Percentiles rank a stretch among this genome's conserved stretches.
phyloP scores from a whole-genome alignment of 2,797 vertebrate species.

The Numenius phaeopus region DNA sequence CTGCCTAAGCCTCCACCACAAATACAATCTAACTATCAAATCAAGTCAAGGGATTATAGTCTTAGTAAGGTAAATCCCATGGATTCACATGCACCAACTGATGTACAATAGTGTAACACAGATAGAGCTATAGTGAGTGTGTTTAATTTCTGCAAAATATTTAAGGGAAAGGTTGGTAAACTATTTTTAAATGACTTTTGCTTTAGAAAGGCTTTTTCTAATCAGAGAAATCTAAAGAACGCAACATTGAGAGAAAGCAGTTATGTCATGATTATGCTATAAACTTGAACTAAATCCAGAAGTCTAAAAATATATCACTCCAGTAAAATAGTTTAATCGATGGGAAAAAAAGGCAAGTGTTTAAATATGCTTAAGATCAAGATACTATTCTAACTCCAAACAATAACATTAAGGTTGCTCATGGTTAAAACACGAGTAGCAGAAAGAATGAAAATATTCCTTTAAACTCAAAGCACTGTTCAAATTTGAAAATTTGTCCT shows the following conservation, averaged over 20 bases:
- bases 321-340: background rate
- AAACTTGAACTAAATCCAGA: constrained; percentile 3
- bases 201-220: background rate
- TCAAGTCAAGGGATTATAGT: constrained; percentile 62
- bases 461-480: background rate
- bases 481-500: background rate
- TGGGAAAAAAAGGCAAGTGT: background rate
- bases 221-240: background rate
- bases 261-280: background rate
- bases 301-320: background rate
- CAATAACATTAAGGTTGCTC: background rate
- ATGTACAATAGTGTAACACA: constrained; percentile 18
- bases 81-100: constrained; percentile 29
- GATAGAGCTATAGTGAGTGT: background rate
- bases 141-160: constrained; percentile 1
- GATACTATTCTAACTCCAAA: background rate
- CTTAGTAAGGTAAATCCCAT: constrained; percentile 55
- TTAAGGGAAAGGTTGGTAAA: background rate
- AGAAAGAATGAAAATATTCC: background rate
- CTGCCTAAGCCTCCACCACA: constrained; percentile 24
- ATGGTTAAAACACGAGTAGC: background rate
- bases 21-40: constrained; percentile 66
- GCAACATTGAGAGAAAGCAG: background rate
- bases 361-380: background rate
- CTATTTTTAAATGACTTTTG: background rate